phyloP scores from a whole-genome alignment of 2,113 vertebrate genomes.

The Aleadryas rufinucha region DNA sequence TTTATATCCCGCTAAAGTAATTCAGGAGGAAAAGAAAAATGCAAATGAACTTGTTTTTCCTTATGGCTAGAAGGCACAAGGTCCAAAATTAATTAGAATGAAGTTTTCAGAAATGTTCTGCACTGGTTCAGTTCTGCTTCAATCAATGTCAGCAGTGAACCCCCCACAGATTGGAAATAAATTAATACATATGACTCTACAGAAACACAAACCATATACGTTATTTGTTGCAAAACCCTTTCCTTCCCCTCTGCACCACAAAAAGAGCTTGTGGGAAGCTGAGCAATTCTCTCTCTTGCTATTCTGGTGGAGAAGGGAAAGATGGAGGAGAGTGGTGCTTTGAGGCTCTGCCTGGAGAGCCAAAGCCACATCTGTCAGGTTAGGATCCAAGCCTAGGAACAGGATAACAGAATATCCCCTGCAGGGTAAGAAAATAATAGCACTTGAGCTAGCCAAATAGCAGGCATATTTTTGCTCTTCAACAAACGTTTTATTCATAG shows the following conservation, averaged over 20 bases:
- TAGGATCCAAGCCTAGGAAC: background rate
- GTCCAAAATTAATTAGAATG: background rate
- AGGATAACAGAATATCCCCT: conserved; percentile 18
- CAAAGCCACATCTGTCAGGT: conserved; percentile 46
- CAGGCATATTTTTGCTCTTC: conserved; percentile 31
- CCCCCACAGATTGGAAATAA: background rate
- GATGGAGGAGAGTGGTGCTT: background rate
- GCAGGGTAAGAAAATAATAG: conserved; percentile 47
- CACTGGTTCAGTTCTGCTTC: background rate
- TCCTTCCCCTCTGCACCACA: conserved; percentile 14
- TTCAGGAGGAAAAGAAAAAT: background rate
- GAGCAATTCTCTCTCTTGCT: background rate
- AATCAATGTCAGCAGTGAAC: background rate
- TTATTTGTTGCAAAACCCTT: background rate
- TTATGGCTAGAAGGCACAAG: background rate
- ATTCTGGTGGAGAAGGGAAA: background rate
- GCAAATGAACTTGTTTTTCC: background rate
- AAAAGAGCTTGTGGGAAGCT: background rate
- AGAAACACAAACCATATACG: background rate
- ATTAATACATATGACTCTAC: background rate
- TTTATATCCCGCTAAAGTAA: background rate
- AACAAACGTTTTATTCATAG: conserved; percentile 43
- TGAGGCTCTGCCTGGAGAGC: background rate
- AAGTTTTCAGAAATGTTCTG: background rate
- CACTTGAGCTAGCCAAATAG: conserved; percentile 39